phyloP scores from a whole-genome alignment of 2,797 vertebrate genomes.

The Coregonus ussuriensis region DNA sequence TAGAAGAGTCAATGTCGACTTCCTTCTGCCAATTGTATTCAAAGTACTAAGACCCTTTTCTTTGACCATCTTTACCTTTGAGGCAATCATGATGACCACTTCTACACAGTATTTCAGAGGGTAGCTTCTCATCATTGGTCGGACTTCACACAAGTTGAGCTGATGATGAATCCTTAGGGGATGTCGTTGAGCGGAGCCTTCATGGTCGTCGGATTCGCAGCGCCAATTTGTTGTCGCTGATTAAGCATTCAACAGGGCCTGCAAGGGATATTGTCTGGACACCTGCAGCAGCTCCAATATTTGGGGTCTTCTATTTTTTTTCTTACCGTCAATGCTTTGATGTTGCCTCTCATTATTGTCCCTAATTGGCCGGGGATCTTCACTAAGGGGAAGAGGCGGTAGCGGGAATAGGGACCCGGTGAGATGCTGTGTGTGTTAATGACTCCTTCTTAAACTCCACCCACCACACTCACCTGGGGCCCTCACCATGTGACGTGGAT shows the following conservation, averaged over 20 bases:
- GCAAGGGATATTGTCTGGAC: slow-evolving; percentile 51
- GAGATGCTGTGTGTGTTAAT: background rate
- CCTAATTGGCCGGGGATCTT: slow-evolving; percentile 25
- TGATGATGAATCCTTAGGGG: background rate
- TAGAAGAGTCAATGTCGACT: background rate
- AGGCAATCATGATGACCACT: background rate
- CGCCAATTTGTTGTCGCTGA: slow-evolving; percentile 33
- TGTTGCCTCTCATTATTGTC: slow-evolving; percentile 33
- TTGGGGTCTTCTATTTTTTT: slow-evolving; percentile 31
- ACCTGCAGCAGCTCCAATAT: slow-evolving; percentile 57
- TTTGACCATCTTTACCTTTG: background rate
- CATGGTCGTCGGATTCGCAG: slow-evolving; percentile 20
- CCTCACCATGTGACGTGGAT: background rate
- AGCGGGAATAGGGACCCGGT: background rate
- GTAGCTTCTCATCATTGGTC: background rate
- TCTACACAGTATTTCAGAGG: background rate
- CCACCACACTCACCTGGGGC: background rate
- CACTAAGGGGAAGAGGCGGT: background rate
- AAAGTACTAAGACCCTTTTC: background rate
- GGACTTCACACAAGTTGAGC: background rate
- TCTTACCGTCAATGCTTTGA: slow-evolving; percentile 37
- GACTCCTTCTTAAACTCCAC: background rate
- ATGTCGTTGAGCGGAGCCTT: slow-evolving; percentile 3
- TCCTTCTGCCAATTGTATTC: background rate
- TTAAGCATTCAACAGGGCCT: slow-evolving; percentile 38